Base-by-base conservation (phyloP, 2,113 vertebrate genomes). In the Emydura subglobosa region DNA sequence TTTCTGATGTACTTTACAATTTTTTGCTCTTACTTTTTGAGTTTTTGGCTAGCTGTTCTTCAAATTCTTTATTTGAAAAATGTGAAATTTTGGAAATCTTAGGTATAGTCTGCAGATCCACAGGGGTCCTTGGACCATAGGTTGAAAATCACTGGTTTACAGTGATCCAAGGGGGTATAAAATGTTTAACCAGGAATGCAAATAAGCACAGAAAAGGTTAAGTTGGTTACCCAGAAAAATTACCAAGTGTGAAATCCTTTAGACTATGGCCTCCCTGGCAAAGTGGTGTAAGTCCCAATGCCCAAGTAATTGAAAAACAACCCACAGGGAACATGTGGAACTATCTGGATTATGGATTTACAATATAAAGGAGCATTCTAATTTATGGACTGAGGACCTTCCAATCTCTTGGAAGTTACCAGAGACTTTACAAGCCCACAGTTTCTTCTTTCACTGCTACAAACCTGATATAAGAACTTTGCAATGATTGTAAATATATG, bases 231-330 rank as follows among this genome's bases (percentile, higher is more conserved):
- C 51, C 79, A 51, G 5, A 94, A 74, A n/a, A n/a, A 93, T 13
- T 81, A 81, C 84, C 86, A 95, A 94, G 50, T 87, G 82, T 54
- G 91, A 96, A 89, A 94, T n/a, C 72, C 81, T 82, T 47, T 39
- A 29, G 83, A 88, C 74, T 50, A 14, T 83, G 55, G 80, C 80
- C 95, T 91, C 90, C 92, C 57, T 19, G 74, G 80, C 94, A 94
- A 87, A 96, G 87, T 3, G 42, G 86, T 51, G 85, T 86, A 61
- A 54, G 7, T 22, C 95, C 88, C 16, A 57, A 79, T 83, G 91
- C 86, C 91, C 22, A 65, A 93, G 83, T 79, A 90, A 92, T 61
- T 87, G 74, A 42, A 53, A 94, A 93, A 80, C 13, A 3, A 16
- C 83, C 51, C 2, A 2, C 13, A 34, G 72, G 59, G 50, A 94